phyloP scores from a whole-genome alignment of 2,113 vertebrate genomes.

The Ellobius talpinus region DNA sequence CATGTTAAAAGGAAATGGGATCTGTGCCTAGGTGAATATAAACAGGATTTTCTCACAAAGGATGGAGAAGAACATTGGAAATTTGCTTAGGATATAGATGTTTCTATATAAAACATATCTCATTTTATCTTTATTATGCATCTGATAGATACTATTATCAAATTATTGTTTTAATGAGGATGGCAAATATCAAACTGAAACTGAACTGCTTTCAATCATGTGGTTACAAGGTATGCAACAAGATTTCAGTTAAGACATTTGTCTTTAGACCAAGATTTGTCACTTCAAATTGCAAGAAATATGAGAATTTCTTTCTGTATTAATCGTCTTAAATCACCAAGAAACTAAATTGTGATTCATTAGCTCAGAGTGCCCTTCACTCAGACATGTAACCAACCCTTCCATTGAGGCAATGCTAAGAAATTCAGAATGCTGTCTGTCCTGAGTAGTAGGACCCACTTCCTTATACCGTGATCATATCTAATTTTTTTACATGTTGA shows the following conservation, averaged over 20 bases:
- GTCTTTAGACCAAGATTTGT: not conserved
- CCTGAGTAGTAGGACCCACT: not conserved
- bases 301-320: conserved; percentile 14
- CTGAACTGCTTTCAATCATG: not conserved
- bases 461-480: not conserved
- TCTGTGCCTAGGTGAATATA: not conserved
- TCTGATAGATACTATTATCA: not conserved
- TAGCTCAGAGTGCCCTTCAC: not conserved
- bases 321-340: not conserved
- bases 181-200: not conserved
- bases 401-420: not conserved
- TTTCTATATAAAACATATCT: not conserved
- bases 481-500: not conserved
- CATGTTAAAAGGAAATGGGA: not conserved
- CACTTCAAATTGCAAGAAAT: not conserved
- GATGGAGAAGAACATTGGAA: not conserved
- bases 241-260: conserved; percentile 1
- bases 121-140: not conserved
- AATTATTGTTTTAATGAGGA: not conserved
- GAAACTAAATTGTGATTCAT: conserved; percentile 11
- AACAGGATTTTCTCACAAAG: not conserved
- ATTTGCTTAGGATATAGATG: not conserved
- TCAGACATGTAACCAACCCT: not conserved
- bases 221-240: not conserved
- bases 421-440: not conserved